These are phyloP conservation scores for Argopecten irradians DNA, from an alignment of 1,140 invertebrate genomes.

Conservation along the genomic window DNA sequence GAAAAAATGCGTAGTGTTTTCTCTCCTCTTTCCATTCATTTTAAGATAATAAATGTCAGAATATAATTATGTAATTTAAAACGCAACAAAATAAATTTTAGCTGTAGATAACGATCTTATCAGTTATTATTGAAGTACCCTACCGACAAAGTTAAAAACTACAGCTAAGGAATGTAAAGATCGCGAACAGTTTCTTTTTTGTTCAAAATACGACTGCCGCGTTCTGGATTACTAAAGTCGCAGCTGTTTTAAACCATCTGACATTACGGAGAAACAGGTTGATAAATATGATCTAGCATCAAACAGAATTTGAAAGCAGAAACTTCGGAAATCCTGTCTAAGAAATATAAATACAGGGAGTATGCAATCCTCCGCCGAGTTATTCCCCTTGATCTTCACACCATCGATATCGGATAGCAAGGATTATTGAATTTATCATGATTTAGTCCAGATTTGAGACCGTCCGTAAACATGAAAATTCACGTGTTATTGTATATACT, in stretches of 20 bases:
- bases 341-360: not conserved
- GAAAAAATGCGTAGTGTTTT: not conserved
- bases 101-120: not conserved
- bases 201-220: not conserved
- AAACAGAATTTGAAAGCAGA: not conserved
- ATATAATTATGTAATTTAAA: not conserved
- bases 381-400: not conserved
- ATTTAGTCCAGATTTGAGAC: not conserved
- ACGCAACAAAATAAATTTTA: not conserved
- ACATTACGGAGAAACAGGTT: not conserved
- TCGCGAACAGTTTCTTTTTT: not conserved
- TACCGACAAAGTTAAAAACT: conserved; percentile 2
- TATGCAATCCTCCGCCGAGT: not conserved
- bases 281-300: not conserved
- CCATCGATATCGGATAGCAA: not conserved
- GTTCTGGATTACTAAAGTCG: not conserved
- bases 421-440: not conserved
- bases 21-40: not conserved
- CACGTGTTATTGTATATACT: not conserved
- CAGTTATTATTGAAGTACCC: not conserved
- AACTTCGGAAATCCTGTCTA: not conserved
- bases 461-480: not conserved
- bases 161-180: not conserved
- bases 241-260: not conserved
- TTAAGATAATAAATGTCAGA: conserved; percentile 8